Evolutionary conservation across 1,140 invertebrate genomes (phyloP).

Genomic region (Hyphantria cunea): DNA sequence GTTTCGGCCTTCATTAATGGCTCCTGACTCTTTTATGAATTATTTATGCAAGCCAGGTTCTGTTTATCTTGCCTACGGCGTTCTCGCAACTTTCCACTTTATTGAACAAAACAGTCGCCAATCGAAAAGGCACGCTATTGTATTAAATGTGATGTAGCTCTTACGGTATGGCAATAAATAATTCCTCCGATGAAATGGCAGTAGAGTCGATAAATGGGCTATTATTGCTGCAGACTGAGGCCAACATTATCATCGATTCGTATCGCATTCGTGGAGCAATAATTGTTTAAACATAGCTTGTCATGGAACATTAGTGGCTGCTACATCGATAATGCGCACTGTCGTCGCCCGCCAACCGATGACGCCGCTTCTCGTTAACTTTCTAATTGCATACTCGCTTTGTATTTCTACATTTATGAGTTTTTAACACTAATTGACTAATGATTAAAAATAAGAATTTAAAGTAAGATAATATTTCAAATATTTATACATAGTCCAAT

Average conservation of each 20-base stretch:
- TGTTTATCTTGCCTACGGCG: constrained; percentile 61
- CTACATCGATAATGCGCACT: constrained; percentile 62
- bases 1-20: constrained; percentile 69
- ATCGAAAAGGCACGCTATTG: constrained; percentile 58
- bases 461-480: constrained; percentile 33
- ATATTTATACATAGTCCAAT: constrained; percentile 38
- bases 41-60: constrained; percentile 68
- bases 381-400: constrained; percentile 43
- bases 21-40: constrained; percentile 71
- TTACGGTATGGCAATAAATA: constrained; percentile 72
- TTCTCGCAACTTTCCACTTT: constrained; percentile 67
- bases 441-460: constrained; percentile 9
- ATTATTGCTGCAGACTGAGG: constrained; percentile 73
- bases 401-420: constrained; percentile 14
- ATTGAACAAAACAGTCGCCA: constrained; percentile 68
- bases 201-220: constrained; percentile 73
- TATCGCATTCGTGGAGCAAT: constrained; percentile 68
- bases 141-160: constrained; percentile 65
- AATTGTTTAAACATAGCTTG: constrained; percentile 75
- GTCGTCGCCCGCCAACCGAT: constrained; percentile 27
- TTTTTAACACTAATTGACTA: constrained; percentile 15
- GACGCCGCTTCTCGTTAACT: constrained; percentile 45
- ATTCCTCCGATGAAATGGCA: constrained; percentile 69
- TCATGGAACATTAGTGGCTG: constrained; percentile 61
- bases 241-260: constrained; percentile 74